Evolutionary conservation across 35 echinoderm and acorn worm genomes (phyloP).

Genomic region (Strongylocentrotus purpuratus): DNA sequence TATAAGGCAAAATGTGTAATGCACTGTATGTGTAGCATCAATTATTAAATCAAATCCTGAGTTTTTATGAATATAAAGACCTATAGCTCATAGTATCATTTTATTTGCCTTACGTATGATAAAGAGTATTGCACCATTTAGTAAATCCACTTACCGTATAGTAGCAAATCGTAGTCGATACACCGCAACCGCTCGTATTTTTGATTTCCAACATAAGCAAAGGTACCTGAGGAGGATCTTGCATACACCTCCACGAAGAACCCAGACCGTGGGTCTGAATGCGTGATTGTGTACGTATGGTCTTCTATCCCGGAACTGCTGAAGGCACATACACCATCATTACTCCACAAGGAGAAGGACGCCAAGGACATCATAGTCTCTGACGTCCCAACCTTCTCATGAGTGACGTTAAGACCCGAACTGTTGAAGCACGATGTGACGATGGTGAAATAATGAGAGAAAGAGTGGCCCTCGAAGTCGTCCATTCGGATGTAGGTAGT

Average conservation of each 20-base stretch:
- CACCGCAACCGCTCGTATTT: neutral
- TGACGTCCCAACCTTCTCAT: neutral
- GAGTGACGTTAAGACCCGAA: neutral
- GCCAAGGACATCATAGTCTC: neutral
- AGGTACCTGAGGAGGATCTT: neutral
- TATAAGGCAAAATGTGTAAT: too few species aligned
- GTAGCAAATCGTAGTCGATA: neutral
- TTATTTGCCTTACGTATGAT: too few species aligned
- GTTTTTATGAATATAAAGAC: too few species aligned
- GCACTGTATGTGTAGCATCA: too few species aligned
- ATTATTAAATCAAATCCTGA: too few species aligned
- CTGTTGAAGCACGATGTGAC: neutral
- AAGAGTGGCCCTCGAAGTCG: neutral
- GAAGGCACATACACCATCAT: neutral
- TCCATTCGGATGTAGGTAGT: neutral
- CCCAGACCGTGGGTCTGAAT: neutral
- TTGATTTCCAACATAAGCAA: neutral
- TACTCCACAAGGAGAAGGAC: neutral
- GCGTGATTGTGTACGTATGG: neutral
- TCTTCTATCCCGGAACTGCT: neutral
- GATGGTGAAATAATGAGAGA: conserved; percentile 27
- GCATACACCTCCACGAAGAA: neutral
- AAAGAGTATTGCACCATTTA: too few species aligned
- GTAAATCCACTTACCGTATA: neutral
- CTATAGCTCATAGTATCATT: too few species aligned